Conservation (phyloP, 2,888 invertebrate species). For the Perizoma flavofasciatum region DNA sequence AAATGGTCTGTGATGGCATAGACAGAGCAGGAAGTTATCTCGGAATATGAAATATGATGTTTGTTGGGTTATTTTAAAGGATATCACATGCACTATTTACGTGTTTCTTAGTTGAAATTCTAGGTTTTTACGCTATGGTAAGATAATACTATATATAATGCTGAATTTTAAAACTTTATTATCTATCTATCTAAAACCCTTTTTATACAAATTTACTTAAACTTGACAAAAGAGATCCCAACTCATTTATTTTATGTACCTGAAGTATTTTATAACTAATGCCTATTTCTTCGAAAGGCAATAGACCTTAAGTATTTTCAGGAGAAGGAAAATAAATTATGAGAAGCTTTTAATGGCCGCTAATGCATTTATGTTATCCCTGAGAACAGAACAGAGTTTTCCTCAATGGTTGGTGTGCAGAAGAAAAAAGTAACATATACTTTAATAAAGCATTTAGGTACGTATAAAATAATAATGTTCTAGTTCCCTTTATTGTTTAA, state of each 20-base stretch:
- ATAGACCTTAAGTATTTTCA: conserved; percentile 4
- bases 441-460: not conserved
- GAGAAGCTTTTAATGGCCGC: conserved; percentile 26
- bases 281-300: too few species aligned
- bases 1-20: conserved; percentile 45
- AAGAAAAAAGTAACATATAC: conserved; percentile 4
- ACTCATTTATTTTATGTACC: too few species aligned
- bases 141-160: too few species aligned
- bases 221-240: too few species aligned
- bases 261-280: too few species aligned
- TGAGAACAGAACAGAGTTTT: conserved; percentile 20
- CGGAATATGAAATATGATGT: conserved; percentile 36
- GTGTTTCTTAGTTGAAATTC: not conserved
- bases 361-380: conserved; percentile 32
- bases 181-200: too few species aligned
- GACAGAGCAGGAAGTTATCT: conserved; percentile 40
- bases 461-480: too few species aligned
- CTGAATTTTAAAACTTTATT: too few species aligned
- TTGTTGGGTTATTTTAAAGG: conserved; percentile 14
- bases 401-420: conserved; percentile 16
- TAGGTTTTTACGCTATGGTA: too few species aligned
- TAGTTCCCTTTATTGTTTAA: too few species aligned
- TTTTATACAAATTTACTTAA: too few species aligned
- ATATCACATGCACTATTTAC: not conserved
- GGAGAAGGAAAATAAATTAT: conserved; percentile 26